phyloP scores from a whole-genome alignment of 2,888 invertebrate species.

The Galeruca laticollis region DNA sequence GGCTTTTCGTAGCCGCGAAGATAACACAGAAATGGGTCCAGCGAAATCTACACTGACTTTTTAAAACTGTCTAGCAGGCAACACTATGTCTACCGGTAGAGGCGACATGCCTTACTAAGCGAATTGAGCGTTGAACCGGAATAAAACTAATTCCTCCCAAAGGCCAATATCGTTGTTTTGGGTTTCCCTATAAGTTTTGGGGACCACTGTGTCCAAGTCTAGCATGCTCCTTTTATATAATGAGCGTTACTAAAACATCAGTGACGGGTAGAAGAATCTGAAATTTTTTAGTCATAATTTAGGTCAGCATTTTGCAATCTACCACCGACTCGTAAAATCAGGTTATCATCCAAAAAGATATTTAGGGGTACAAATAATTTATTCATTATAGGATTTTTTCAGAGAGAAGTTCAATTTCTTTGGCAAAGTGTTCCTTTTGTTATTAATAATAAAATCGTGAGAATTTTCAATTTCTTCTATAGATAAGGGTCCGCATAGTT shows the following conservation, averaged over 20 bases:
- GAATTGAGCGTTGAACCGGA: neutral
- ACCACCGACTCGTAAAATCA: neutral
- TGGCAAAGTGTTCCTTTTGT: neutral
- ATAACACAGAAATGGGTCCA: neutral
- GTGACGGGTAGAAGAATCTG: neutral
- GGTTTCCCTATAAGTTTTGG: neutral
- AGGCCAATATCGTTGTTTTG: neutral
- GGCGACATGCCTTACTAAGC: neutral
- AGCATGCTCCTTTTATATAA: neutral
- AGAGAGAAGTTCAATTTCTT: neutral
- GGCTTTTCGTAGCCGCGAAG: neutral
- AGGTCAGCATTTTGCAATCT: too few species aligned
- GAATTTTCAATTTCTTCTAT: neutral
- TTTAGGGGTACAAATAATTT: neutral
- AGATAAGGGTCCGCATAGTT: neutral
- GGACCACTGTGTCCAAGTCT: neutral
- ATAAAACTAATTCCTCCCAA: neutral
- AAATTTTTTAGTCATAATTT: neutral
- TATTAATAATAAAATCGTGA: neutral
- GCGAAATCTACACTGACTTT: neutral
- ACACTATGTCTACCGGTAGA: neutral
- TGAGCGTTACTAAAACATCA: neutral
- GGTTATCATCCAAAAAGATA: constrained; percentile 3
- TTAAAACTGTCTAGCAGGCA: neutral
- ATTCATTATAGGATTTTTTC: neutral